phyloP scores from a whole-genome alignment of 2,113 vertebrate species.

The Trinectes maculatus region DNA sequence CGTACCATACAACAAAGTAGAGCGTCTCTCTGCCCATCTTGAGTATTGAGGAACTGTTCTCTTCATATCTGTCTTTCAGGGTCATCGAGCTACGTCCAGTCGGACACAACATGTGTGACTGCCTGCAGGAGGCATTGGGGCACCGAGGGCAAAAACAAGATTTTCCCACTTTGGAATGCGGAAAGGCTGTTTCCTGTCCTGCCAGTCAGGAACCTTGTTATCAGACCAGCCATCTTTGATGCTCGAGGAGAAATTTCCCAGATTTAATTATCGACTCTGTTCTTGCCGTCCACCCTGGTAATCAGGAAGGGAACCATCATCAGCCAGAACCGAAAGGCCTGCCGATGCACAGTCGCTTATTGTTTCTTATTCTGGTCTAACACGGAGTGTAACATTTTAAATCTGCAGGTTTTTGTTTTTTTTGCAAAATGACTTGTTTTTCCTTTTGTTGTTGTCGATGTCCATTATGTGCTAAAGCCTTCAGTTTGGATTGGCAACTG shows the following conservation, averaged over 20 bases:
- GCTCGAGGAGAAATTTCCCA: constrained; percentile 43
- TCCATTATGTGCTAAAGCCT: too few species aligned
- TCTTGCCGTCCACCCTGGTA: constrained; percentile 44
- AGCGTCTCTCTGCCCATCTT: constrained; percentile 78
- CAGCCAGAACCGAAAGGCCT: constrained; percentile 43
- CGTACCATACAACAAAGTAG: constrained; percentile 80
- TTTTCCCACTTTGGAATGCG: constrained; percentile 75
- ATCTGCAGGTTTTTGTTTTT: too few species aligned
- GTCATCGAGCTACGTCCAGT: not conserved
- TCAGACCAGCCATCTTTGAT: constrained; percentile 39
- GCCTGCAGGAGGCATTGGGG: constrained; percentile 6
- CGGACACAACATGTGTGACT: not conserved
- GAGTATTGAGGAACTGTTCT: constrained; percentile 53
- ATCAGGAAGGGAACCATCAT: constrained; percentile 80
- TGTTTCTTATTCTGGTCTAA: too few species aligned
- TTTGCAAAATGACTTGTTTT: too few species aligned
- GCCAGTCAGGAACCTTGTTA: constrained; percentile 55
- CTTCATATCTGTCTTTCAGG: constrained; percentile 59
- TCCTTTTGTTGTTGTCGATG: too few species aligned
- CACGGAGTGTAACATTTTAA: too few species aligned
- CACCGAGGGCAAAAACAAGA: constrained; percentile 11
- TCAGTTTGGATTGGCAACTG: too few species aligned
- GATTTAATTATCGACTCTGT: constrained; percentile 53
- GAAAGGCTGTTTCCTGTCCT: constrained; percentile 79
- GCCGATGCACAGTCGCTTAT: constrained; percentile 40